Percentiles rank a stretch among this genome's conserved stretches.
phyloP scores from a whole-genome alignment of 2,797 vertebrate species.

The Acanthurus tractus region DNA sequence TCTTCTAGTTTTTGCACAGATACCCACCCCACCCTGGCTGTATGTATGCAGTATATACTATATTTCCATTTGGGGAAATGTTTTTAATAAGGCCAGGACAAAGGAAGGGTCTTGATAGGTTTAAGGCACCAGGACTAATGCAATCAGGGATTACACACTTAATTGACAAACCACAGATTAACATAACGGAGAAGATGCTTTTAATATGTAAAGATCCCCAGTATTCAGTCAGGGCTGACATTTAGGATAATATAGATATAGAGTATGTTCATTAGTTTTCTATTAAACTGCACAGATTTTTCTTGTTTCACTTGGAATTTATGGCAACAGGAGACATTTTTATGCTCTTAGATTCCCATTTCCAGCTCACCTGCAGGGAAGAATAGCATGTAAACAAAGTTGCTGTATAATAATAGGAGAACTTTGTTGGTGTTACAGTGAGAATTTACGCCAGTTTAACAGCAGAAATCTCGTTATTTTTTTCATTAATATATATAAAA shows the following conservation, averaged over 20 bases:
- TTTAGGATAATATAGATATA: conserved; percentile 45
- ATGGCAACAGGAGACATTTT: conserved; percentile 31
- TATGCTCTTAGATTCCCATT: conserved; percentile 21
- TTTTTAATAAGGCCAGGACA: conserved; percentile 79
- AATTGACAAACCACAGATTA: conserved; percentile 68
- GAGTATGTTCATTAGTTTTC: conserved; percentile 48
- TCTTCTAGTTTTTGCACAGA: conserved; percentile 86
- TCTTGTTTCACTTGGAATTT: conserved; percentile 35
- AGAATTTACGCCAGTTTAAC: conserved; percentile 34
- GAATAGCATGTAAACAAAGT: conserved; percentile 20
- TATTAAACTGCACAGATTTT: conserved; percentile 49
- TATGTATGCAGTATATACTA: conserved; percentile 85
- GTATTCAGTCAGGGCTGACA: conserved; percentile 56
- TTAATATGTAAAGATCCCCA: conserved; percentile 57
- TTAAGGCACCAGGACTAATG: conserved; percentile 77
- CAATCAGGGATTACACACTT: conserved; percentile 77
- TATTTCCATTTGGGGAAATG: conserved; percentile 84
- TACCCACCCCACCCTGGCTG: conserved; percentile 80
- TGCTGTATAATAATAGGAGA: conserved; percentile 32
- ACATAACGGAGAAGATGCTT: conserved; percentile 47
- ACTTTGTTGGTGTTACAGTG: conserved; percentile 18
- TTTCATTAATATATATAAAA: not conserved
- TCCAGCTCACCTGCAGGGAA: conserved; percentile 34
- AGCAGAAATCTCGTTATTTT: conserved; percentile 39
- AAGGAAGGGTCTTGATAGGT: conserved; percentile 75